Evolutionary conservation across 1,140 invertebrate species (phyloP), one percentile per base, ranked within the genome.

Genomic region (Brachionus asplanchnoidis): DNA sequence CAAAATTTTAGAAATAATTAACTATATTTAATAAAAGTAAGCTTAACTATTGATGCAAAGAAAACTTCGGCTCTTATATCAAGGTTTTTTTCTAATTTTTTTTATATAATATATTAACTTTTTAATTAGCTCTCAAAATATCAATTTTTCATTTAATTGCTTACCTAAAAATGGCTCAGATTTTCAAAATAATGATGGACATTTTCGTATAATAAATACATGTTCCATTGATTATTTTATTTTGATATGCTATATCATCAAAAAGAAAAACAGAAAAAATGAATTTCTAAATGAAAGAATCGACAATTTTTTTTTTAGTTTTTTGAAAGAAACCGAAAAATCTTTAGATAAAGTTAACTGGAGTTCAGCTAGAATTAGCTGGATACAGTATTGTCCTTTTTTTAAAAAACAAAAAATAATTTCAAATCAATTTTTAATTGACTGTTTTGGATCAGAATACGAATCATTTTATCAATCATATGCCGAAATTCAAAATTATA

Each of bases 131-230:
- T 20, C 11, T 6, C 36, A 75, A 44, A 75, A 28, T 36, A 26
- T 70, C 2, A 75, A 44, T 42, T 42, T 75, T n/a, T 3, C 42
- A 36, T 36, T 20, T 1, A 75, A 75, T 75, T 20, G 12, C 3
- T n/a, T 75, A 20, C 70, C 70, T 17, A 75, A 75, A 75, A 75
- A 75, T 75, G 70, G 70, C 12, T 75, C 70, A 75, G n/a, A 20
- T 11, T 75, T 75, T 75, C 36, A 75, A 75, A 42, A 42, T 75
- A 11, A 42, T 8, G 5, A n/a, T 44, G 12, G 8, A 42, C 14
- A 11, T n/a, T 44, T 44, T 75, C n/a, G n/a, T n/a, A 75, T 75
- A 75, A 75, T 23, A 9, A 75, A 75, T 44, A 75, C 70, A 17
- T 75, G 70, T 44, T 44, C 36, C 2, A 75, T 75, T 44, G 70